A percentile compares a stretch with the other conserved stretches of the same genome.
Conservation (phyloP, 2,113 vertebrate genomes). For the Neogobius melanostomus region DNA sequence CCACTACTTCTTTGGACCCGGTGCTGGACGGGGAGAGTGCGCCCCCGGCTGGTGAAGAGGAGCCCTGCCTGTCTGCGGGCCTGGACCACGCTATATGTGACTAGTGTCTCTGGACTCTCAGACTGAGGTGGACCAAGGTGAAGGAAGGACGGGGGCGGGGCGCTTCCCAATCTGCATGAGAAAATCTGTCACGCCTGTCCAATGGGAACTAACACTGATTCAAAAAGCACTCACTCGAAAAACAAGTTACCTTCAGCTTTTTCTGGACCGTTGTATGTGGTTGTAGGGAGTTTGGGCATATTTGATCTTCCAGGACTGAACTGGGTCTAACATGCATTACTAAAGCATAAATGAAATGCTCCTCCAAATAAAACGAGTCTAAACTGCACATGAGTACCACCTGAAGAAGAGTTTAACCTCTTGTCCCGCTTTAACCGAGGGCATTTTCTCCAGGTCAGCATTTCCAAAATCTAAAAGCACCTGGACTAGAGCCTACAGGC, state of each 20-base stretch:
- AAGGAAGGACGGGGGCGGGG: conserved; percentile 9
- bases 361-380: too few species aligned
- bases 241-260: not conserved
- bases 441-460: too few species aligned
- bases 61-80: conserved; percentile 49
- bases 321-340: too few species aligned
- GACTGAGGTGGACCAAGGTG: conserved; percentile 85
- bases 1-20: conserved; percentile 33
- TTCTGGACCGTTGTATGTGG: not conserved
- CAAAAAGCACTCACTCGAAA: not conserved
- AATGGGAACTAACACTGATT: conserved; percentile 5
- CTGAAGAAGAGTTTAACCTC: too few species aligned
- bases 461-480: too few species aligned
- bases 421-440: too few species aligned
- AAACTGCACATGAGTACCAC: too few species aligned
- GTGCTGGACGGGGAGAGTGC: conserved; percentile 36
- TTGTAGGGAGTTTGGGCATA: not conserved
- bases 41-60: conserved; percentile 16
- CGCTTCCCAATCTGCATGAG: conserved; percentile 14
- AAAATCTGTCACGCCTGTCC: not conserved
- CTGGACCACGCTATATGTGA: conserved; percentile 69
- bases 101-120: conserved; percentile 78
- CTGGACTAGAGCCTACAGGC: too few species aligned
- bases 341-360: too few species aligned
- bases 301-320: too few species aligned